Conservation (phyloP, 2,888 invertebrate species). For the Trilocha varians region DNA sequence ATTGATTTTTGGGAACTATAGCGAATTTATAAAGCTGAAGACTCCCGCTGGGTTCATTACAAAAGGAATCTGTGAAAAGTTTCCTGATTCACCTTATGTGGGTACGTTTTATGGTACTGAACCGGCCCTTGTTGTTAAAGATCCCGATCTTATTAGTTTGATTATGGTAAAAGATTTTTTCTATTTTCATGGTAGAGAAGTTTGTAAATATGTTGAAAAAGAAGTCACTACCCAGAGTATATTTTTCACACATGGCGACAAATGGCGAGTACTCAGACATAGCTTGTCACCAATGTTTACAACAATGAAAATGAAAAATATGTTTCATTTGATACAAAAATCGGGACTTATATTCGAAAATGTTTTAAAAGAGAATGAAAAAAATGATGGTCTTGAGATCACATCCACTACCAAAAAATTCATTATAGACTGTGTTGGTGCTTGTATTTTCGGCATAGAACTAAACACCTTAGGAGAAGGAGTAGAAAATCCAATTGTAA, state of each 20-base stretch:
- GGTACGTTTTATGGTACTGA: slow-evolving; percentile 19
- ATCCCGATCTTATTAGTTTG: slow-evolving; percentile 16
- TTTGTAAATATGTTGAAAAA: slow-evolving; percentile 9
- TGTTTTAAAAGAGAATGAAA: neutral
- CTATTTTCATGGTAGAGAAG: slow-evolving; percentile 17
- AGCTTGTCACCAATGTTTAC: slow-evolving; percentile 16
- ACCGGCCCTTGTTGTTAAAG: slow-evolving; percentile 16
- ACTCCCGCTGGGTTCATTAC: slow-evolving; percentile 8
- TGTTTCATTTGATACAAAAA: slow-evolving; percentile 14
- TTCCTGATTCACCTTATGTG: slow-evolving; percentile 16
- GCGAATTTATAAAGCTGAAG: slow-evolving; percentile 11
- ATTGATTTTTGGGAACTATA: slow-evolving; percentile 17
- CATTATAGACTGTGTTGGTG: slow-evolving; percentile 13
- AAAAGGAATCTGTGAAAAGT: slow-evolving; percentile 14
- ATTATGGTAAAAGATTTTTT: slow-evolving; percentile 19
- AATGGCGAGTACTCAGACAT: slow-evolving; percentile 14
- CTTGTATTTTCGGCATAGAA: slow-evolving; percentile 10
- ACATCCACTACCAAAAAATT: slow-evolving; percentile 1
- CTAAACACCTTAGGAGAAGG: slow-evolving; percentile 2
- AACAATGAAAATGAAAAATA: slow-evolving; percentile 16
- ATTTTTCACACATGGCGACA: slow-evolving; percentile 11
- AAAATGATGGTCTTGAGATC: slow-evolving; percentile 1
- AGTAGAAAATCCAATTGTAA: slow-evolving; percentile 1
- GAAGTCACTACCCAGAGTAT: slow-evolving; percentile 7
- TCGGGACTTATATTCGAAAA: slow-evolving; percentile 3